Evolutionary conservation across 1,140 invertebrate species (phyloP).

Genomic region (Araneus ventricosus): DNA sequence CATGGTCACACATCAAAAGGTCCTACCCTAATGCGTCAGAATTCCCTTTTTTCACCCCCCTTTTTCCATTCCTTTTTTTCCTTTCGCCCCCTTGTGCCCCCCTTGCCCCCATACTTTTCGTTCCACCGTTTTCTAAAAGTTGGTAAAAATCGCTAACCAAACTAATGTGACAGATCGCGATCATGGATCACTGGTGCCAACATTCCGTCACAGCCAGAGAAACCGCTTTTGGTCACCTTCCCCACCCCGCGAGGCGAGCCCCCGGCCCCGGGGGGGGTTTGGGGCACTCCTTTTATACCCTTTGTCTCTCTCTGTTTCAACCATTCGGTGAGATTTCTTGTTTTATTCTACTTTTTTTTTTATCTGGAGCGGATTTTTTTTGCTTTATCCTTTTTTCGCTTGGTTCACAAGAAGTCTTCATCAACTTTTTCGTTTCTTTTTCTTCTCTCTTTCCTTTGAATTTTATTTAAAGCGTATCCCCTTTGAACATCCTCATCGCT

Average conservation of each 20-base stretch:
- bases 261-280: too few relatives aligned
- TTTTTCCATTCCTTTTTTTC: not conserved
- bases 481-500: constrained; percentile 30
- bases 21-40: constrained; percentile 49
- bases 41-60: constrained; percentile 22
- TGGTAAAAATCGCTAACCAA: constrained; percentile 75
- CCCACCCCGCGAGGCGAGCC: not conserved
- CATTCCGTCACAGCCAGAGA: constrained; percentile 67
- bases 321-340: constrained; percentile 58
- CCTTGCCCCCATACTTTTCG: constrained; percentile 36
- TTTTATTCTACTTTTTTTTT: constrained; percentile 40
- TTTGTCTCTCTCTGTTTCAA: constrained; percentile 72
- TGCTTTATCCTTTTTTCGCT: constrained; percentile 12
- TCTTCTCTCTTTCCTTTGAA: constrained; percentile 11
- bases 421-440: constrained; percentile 43
- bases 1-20: constrained; percentile 74
- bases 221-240: constrained; percentile 52
- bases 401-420: constrained; percentile 66
- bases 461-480: constrained; percentile 33
- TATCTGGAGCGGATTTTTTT: not conserved
- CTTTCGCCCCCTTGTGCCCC: not conserved
- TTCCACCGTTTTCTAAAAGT: constrained; percentile 63
- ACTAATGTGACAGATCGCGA: constrained; percentile 74
- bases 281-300: constrained; percentile 50
- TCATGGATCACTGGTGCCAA: constrained; percentile 72